Percentiles rank a stretch among this genome's conserved stretches.
Evolutionary conservation across 1,140 invertebrate genomes (phyloP).

Genomic region (Temnothorax nylanderi): DNA sequence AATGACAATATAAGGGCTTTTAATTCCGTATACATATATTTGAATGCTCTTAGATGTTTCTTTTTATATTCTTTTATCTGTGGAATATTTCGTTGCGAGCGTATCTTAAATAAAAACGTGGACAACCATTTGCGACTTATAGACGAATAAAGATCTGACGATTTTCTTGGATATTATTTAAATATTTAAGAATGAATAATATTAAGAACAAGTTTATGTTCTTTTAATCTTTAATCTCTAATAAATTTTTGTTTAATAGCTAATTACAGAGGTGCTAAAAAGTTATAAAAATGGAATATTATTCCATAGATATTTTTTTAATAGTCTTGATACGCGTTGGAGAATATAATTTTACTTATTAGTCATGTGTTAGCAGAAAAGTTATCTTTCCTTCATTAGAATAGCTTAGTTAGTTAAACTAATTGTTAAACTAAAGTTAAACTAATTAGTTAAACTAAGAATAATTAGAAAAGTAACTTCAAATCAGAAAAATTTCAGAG

Average conservation of each 20-base stretch:
- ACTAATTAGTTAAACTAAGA: too few relatives aligned
- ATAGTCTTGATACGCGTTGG: background rate
- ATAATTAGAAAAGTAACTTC: background rate
- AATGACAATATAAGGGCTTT: constrained; percentile 4
- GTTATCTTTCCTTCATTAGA: background rate
- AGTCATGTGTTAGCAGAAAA: background rate
- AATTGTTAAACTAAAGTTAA: too few relatives aligned
- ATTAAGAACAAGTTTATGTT: background rate
- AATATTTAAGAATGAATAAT: background rate
- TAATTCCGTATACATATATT: background rate
- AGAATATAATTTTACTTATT: background rate
- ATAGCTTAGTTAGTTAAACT: too few relatives aligned
- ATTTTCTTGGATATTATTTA: background rate
- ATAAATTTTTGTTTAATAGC: background rate
- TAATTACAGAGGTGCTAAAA: background rate
- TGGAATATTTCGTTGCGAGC: background rate
- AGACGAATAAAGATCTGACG: background rate
- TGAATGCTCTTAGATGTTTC: background rate
- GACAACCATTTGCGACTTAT: background rate
- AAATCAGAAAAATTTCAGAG: background rate
- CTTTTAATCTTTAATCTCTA: background rate
- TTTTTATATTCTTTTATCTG: background rate
- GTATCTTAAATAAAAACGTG: background rate
- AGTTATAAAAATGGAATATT: background rate
- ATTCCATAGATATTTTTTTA: background rate